Base-by-base conservation (phyloP, 2,888 invertebrate species). In the Seladonia tumulorum region DNA sequence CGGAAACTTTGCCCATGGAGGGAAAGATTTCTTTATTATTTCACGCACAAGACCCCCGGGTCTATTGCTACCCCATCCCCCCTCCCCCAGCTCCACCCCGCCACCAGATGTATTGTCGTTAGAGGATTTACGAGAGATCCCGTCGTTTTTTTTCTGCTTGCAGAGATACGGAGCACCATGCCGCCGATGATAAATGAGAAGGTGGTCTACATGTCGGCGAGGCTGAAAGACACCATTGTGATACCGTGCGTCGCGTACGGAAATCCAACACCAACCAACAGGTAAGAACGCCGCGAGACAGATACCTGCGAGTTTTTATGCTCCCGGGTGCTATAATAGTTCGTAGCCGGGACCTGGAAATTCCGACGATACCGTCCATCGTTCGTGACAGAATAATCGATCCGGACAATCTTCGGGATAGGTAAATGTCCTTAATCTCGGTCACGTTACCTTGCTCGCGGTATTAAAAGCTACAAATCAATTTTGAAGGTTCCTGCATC, bases 241-340 rank as follows among this genome's bases (percentile, higher is more conserved):
- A 95, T 97, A 78, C 96, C 97, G 10, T 97, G 97, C 94, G 96
- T 96, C 60, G 96, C 96, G 39, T 96, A 96, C 92, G 96, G 96
- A 25, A 96, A 96, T 94, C 97, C 97, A 16, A 95, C 96, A 29
- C 96, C 97, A 18, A 94, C 94, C 80, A 95, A 96, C 95, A 95
- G 96, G 96, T 97, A 95, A 95, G 91, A 66, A 66, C 47, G 42
- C 68, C 47, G 49, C 94, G 90, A 63, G 83, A 14, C n/a, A 12
- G 81, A 25, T 66, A n/a, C 45, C 12, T 16, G 35, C 39, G 82
- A 77, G 70, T 82, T 76, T 74, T 35, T 47, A 47, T 47, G 8
- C 16, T 22, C n/a, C 14, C 7, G 45, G 25, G 25, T 14, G 16
- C n/a, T 7, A 25, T 45, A 71, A 71, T 35, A 47, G 35, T 72